Conservation (phyloP, 2,113 vertebrate genomes). For the Thomomys bottae region DNA sequence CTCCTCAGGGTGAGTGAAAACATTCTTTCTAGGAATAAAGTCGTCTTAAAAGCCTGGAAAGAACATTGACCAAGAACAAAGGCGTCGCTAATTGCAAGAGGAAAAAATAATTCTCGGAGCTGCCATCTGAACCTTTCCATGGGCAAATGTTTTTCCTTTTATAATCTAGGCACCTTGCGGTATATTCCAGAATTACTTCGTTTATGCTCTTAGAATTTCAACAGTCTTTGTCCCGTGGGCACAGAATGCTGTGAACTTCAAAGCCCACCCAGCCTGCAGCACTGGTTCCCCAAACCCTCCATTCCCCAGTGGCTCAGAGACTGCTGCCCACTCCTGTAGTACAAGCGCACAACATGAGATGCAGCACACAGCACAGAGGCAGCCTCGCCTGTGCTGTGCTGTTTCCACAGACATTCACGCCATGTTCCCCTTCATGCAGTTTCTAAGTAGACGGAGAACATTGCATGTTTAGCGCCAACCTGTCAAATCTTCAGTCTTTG, state of each 20-base stretch:
- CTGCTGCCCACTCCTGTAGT: no score
- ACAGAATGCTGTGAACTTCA: conserved; percentile 46
- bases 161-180: conserved; percentile 35
- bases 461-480: conserved; percentile 29
- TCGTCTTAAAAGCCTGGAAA: conserved; percentile 40
- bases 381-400: conserved; percentile 29
- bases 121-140: conserved; percentile 45
- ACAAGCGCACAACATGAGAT: neutral
- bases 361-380: neutral
- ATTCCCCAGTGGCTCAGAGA: neutral
- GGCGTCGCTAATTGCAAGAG: conserved; percentile 47
- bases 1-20: neutral
- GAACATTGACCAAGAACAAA: conserved; percentile 58
- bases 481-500: neutral
- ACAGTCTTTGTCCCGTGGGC: conserved; percentile 28
- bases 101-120: conserved; percentile 54
- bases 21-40: neutral
- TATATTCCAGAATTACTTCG: conserved; percentile 41
- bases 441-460: neutral
- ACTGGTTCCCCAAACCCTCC: neutral
- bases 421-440: conserved; percentile 43
- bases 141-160: conserved; percentile 63
- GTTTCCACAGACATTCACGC: conserved; percentile 57
- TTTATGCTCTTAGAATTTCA: conserved; percentile 58
- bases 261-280: neutral